These are phyloP conservation scores for Furnarius figulus DNA, from an alignment of 2,113 vertebrate genomes.

Conservation along the genomic window DNA sequence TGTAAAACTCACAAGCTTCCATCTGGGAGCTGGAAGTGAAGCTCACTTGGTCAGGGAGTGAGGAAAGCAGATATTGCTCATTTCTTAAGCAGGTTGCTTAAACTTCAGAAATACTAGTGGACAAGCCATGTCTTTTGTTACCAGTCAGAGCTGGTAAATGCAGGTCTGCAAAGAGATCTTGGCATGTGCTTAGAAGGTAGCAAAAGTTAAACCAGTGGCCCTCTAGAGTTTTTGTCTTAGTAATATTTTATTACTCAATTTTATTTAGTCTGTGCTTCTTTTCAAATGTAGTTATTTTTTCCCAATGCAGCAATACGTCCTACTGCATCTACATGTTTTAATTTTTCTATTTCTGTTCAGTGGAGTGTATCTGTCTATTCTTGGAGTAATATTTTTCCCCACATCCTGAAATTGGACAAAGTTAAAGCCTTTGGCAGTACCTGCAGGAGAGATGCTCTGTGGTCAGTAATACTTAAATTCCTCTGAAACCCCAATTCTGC, in stretches of 20 bases:
- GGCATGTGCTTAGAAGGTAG: not conserved
- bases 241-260: not conserved
- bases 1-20: not conserved
- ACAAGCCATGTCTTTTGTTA: not conserved
- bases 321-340: not conserved
- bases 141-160: not conserved
- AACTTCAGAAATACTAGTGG: not conserved
- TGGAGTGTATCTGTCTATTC: not conserved
- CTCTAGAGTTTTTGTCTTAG: not conserved
- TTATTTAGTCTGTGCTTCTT: not conserved
- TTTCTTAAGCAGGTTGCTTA: not conserved
- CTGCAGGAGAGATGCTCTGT: not conserved
- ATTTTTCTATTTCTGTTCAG: not conserved
- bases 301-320: not conserved
- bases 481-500: not conserved
- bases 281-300: not conserved
- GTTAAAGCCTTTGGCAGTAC: not conserved
- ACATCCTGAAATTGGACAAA: not conserved
- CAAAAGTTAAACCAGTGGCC: not conserved
- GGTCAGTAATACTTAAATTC: not conserved
- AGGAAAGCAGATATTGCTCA: not conserved
- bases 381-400: not conserved
- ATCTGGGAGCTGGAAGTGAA: not conserved
- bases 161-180: not conserved
- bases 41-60: not conserved